Percentiles rank a stretch among this genome's conserved stretches.
Evolutionary conservation across 35 echinoderm and acorn worm genomes (phyloP).

Genomic region (Apostichopus japonicus): DNA sequence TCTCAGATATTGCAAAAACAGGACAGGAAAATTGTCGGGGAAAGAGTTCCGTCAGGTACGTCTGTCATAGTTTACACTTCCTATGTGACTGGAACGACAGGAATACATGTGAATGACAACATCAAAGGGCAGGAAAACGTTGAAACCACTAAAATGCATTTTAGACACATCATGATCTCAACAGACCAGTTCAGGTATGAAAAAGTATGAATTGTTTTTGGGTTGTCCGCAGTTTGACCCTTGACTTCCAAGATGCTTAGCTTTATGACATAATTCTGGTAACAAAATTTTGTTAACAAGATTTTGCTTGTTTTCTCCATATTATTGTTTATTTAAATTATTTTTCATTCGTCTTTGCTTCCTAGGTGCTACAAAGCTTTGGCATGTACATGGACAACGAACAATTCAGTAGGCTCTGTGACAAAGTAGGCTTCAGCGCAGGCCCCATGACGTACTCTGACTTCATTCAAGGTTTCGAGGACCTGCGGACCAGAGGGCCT

Average conservation of each 20-base stretch:
- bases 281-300: too few species aligned
- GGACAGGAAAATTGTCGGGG: constrained; percentile 73
- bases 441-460: constrained; percentile 83
- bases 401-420: constrained; percentile 75
- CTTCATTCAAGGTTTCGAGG: constrained; percentile 91
- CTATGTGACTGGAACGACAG: too few species aligned
- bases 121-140: too few species aligned
- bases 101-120: too few species aligned
- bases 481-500: constrained; percentile 73
- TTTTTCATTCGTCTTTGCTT: not conserved
- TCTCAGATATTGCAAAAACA: constrained; percentile 88
- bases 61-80: not conserved
- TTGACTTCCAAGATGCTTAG: too few species aligned
- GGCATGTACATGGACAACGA: constrained; percentile 98
- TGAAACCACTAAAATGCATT: too few species aligned
- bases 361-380: constrained; percentile 85
- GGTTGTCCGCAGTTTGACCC: too few species aligned
- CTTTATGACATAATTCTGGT: too few species aligned
- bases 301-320: not conserved
- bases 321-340: too few species aligned
- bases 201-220: too few species aligned
- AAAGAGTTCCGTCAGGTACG: constrained; percentile 93
- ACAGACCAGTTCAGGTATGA: too few species aligned
- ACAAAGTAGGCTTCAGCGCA: constrained; percentile 64
- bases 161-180: too few species aligned